Base-by-base conservation (phyloP, 1,140 invertebrate genomes). In the Drosophila sechellia region DNA sequence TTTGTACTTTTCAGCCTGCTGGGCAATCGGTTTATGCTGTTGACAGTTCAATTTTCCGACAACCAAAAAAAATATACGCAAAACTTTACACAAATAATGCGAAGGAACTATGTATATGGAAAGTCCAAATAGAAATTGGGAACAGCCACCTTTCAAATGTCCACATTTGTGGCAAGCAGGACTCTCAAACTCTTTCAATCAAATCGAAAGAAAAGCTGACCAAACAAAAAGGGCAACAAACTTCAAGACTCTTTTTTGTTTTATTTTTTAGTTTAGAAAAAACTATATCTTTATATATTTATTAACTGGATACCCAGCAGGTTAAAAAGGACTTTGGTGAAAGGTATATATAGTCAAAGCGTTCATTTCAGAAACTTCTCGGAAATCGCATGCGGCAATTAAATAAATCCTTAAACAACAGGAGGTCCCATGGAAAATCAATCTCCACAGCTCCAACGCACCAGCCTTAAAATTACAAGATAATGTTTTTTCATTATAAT, bases 31-130 rank as follows among this genome's bases (percentile, higher is more conserved):
- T 61, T 83, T 65, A 50, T 83, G 79, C 60, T 55, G 64, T 79
- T 84, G 80, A 83, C 80, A 84, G 80, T 84, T 84, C 60, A 83
- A 79, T 84, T 84, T 83, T 65, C 39, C 40, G 37, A 37, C 46
- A 50, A 34, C 15, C 37, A 31, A 13, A 35, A 4, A 37, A 43
- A 43, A 17, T n/a, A 6, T 50, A 55, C 8, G 22, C 8, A 35
- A 34, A 59, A 52, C 27, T 35, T 63, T 43, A 50, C 37, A 46
- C 31, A 65, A 64, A 66, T 39, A 13, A 15, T 45, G 39, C 22
- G 20, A 5, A 46, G 20, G 10, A 66, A 46, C 65, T 54, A 46
- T 64, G 11, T 31, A 31, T 6, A 6, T 31, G n/a, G 4, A 22
- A 10, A 46, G 12, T 4, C 11, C 0, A 43, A 58, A 58, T 43